phyloP scores from a whole-genome alignment of 1,140 invertebrate genomes.

The Drosophila takahashii region DNA sequence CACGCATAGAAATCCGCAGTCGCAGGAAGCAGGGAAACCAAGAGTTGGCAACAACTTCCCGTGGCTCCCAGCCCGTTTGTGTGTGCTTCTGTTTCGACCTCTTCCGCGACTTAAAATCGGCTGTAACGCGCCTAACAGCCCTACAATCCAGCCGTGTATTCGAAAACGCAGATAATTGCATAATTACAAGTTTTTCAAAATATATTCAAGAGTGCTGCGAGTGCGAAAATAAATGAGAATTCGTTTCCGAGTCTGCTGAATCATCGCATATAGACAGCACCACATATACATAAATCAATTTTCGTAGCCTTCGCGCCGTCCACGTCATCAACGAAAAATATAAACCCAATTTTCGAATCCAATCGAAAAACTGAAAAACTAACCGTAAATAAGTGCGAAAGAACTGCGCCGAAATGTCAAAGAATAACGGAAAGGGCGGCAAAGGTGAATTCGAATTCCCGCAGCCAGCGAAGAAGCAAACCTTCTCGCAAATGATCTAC shows the following conservation, averaged over 20 bases:
- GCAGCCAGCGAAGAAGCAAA: constrained; percentile 85
- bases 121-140: constrained; percentile 1
- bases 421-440: constrained; percentile 70
- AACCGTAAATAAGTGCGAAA: constrained; percentile 30
- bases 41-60: constrained; percentile 43
- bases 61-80: constrained; percentile 38
- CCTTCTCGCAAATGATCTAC: constrained; percentile 87
- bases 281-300: constrained; percentile 45
- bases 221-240: constrained; percentile 41
- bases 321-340: constrained; percentile 57
- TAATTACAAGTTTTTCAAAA: constrained; percentile 50
- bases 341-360: constrained; percentile 41
- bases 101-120: constrained; percentile 18
- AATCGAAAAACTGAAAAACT: constrained; percentile 10
- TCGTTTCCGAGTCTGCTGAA: constrained; percentile 39
- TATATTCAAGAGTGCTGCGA: constrained; percentile 29
- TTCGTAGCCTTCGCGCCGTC: constrained; percentile 53
- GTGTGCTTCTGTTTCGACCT: constrained; percentile 18
- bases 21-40: constrained; percentile 17
- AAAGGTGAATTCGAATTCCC: constrained; percentile 86
- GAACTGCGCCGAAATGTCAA: constrained; percentile 70
- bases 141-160: neutral
- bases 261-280: constrained; percentile 31
- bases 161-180: constrained; percentile 35
- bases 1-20: constrained; percentile 49